Percentiles rank a stretch among this genome's conserved stretches.
phyloP scores from a whole-genome alignment of 2,797 vertebrate species.

The Ataeniobius toweri region DNA sequence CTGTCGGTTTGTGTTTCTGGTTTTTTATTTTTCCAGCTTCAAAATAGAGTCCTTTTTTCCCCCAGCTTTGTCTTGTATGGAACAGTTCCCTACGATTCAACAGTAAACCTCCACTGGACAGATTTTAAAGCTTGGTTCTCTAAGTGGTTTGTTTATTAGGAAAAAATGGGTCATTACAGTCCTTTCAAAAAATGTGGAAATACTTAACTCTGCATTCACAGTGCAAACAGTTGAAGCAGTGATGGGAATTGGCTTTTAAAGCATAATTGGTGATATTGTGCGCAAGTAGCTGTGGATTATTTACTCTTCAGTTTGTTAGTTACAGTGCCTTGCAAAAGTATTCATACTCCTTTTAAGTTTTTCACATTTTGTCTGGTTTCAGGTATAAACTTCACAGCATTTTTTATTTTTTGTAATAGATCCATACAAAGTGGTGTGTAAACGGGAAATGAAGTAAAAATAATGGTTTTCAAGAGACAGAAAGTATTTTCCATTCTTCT shows the following conservation, averaged over 20 bases:
- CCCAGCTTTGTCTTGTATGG: slow-evolving; percentile 6
- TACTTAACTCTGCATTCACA: slow-evolving; percentile 12
- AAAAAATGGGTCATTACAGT: slow-evolving; percentile 6
- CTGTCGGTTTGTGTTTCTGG: slow-evolving; percentile 14
- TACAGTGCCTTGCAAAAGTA: neutral
- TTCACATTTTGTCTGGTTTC: neutral
- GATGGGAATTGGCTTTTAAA: slow-evolving; percentile 8
- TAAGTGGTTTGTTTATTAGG: slow-evolving; percentile 33
- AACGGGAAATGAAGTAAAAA: neutral
- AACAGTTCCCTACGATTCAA: slow-evolving; percentile 27
- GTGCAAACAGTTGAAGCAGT: slow-evolving; percentile 11
- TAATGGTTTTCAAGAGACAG: neutral
- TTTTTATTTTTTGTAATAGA: neutral
- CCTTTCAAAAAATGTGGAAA: slow-evolving; percentile 22
- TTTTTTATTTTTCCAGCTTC: slow-evolving; percentile 42
- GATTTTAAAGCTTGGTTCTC: slow-evolving; percentile 49
- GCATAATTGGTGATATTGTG: neutral
- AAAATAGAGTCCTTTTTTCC: slow-evolving; percentile 25
- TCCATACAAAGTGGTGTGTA: neutral
- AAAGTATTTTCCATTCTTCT: neutral
- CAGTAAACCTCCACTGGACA: slow-evolving; percentile 26
- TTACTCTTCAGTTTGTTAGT: neutral
- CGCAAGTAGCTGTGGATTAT: neutral
- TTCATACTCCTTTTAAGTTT: neutral
- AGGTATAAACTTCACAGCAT: neutral